These are phyloP conservation scores for Aramus guarauna DNA, from an alignment of 2,113 vertebrate genomes.

Conservation along the genomic window DNA sequence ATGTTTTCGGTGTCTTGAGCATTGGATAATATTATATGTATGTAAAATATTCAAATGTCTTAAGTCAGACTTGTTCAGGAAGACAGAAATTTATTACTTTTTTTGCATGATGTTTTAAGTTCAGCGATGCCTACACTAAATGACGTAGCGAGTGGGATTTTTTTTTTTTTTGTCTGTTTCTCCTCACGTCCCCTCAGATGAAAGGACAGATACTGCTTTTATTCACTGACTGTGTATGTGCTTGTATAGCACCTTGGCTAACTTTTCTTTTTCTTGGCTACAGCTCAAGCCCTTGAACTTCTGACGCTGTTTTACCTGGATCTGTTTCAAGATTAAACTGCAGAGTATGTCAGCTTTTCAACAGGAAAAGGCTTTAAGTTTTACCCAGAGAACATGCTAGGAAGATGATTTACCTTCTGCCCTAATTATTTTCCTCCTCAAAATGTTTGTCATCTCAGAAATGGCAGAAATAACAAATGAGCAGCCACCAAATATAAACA, in stretches of 20 bases:
- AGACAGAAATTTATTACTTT: background rate
- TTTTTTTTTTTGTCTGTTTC: background rate
- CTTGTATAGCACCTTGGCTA: background rate
- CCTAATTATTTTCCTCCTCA: background rate
- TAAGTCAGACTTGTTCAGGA: background rate
- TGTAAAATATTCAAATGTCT: background rate
- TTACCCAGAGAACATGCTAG: background rate
- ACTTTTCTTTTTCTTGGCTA: slow-evolving; percentile 19
- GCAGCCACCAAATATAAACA: background rate
- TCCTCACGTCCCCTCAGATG: background rate
- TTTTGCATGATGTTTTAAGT: background rate
- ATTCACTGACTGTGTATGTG: background rate
- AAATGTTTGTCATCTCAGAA: background rate
- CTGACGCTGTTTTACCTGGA: background rate
- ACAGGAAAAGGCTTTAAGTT: background rate
- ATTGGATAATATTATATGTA: background rate
- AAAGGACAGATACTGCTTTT: background rate
- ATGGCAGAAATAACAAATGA: background rate
- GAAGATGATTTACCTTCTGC: background rate
- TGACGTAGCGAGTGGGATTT: background rate
- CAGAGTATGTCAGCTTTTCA: background rate
- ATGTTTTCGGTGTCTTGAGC: background rate
- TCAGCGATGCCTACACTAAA: background rate
- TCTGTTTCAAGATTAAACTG: slow-evolving; percentile 7
- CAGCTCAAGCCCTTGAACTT: slow-evolving; percentile 49